Evolutionary conservation across 2,888 invertebrate species (phyloP), one percentile per base, ranked within the genome.

Genomic region (Hololepta plana): DNA sequence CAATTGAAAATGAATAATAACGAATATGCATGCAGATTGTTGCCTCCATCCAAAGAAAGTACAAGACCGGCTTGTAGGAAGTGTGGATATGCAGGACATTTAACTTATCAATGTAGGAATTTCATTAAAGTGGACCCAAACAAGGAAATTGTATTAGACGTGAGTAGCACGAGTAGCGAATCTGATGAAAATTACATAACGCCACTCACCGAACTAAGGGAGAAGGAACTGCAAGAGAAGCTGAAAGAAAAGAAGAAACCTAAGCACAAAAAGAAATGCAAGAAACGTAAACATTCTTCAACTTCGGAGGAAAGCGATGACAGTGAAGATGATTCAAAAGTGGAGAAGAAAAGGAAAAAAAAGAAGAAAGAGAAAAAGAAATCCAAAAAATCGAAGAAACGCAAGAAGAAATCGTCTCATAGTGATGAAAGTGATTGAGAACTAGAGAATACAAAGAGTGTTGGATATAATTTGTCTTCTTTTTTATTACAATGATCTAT

Each of bases 61-160:
- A 60, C 72, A n/a, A 61, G 85, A 23, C 77, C 85, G 11, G 84
- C 90, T 0, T 91, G 91, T 50, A 87, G 82, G 51, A 90, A 88
- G 56, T 93, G 91, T 61, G 91, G 93, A 38, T 91, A 91, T 56
- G 82, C 87, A 33, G 93, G 93, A 2, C 93, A 95, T 53, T 63
- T 95, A 41, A 93, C 95, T 8, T 93, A 80, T 53, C 93, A 95
- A 50, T 95, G 93, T 47, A 63, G 91, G 41, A 95, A 95, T 55
- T 91, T 93, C 52, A 72, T 91, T 30, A 85, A 90, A 65, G 72
- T 90, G 13, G 88, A 93, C 47, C 90, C 91, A 1, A 77, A 84
- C 46, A 88, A 85, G 49, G 91, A 90, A 47, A 79, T 84, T 41
- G 77, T 93, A 2, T 53, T 93, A 29, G 93, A 93, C 50, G 84